Percentiles rank a stretch among this genome's conserved stretches.
phyloP scores from a whole-genome alignment of 53 echinoderm and acorn worm genomes.

The Echinometra lucunter region DNA sequence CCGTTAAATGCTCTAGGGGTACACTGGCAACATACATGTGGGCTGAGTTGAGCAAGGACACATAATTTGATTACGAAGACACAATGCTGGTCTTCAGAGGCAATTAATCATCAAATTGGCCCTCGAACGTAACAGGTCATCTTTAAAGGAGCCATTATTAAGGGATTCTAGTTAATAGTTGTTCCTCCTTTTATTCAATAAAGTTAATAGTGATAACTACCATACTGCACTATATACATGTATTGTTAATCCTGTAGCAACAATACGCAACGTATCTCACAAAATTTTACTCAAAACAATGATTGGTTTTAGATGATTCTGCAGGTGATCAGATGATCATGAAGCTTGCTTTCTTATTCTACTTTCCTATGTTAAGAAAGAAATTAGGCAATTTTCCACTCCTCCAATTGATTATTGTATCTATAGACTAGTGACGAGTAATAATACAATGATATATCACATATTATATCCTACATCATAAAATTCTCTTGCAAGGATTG shows the following conservation, averaged over 20 bases:
- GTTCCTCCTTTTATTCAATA: neutral
- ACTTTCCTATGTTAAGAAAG: too few relatives aligned
- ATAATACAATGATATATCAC: too few relatives aligned
- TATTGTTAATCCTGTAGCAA: neutral
- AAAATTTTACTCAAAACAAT: too few relatives aligned
- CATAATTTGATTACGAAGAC: constrained; percentile 29
- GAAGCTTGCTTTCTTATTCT: too few relatives aligned
- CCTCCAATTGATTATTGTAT: too few relatives aligned
- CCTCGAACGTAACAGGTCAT: constrained; percentile 31
- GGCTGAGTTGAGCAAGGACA: neutral
- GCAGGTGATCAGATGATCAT: too few relatives aligned
- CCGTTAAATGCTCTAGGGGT: neutral
- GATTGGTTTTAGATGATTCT: too few relatives aligned
- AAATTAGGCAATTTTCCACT: too few relatives aligned
- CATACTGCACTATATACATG: neutral
- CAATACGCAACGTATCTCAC: neutral
- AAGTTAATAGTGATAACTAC: neutral
- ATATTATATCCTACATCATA: too few relatives aligned
- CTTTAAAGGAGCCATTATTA: neutral
- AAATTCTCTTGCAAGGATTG: too few relatives aligned
- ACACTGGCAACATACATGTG: constrained; percentile 12
- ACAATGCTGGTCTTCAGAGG: constrained; percentile 16
- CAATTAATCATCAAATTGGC: constrained; percentile 48
- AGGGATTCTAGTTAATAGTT: neutral
- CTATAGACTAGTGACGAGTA: too few relatives aligned